Evolutionary conservation across 2,888 invertebrate genomes (phyloP).

Genomic region (Melipona bicolor): DNA sequence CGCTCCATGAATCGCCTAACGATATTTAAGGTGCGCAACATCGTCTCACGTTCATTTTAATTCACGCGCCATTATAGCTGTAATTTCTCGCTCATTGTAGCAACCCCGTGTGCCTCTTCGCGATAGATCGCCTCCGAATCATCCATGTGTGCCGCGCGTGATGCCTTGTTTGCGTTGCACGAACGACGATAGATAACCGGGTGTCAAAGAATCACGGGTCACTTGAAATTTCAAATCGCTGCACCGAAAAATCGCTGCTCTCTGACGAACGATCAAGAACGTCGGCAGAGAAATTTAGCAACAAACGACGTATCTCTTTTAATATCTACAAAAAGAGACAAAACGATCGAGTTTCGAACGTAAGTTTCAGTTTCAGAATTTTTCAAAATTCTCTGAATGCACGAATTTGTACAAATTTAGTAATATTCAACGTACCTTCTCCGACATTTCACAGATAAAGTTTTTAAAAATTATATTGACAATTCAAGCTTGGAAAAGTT

Average conservation of each 20-base stretch:
- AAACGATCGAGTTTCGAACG: too few species aligned
- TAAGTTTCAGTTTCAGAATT: too few species aligned
- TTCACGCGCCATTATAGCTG: constrained; percentile 15
- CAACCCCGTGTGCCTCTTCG: background rate
- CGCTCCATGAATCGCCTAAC: background rate
- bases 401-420: too few species aligned
- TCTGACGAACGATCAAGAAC: constrained; percentile 37
- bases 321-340: background rate
- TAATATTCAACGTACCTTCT: too few species aligned
- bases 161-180: constrained; percentile 40
- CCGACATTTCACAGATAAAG: too few species aligned
- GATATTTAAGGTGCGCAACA: background rate
- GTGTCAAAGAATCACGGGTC: constrained; percentile 27
- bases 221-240: constrained; percentile 1
- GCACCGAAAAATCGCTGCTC: background rate
- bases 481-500: too few species aligned
- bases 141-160: constrained; percentile 44
- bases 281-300: background rate
- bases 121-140: constrained; percentile 23
- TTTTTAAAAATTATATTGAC: too few species aligned
- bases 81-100: constrained; percentile 33
- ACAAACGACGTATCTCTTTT: too few species aligned
- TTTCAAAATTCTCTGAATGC: background rate
- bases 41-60: constrained; percentile 11
- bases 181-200: constrained; percentile 23